Evolutionary conservation across 2,113 vertebrate genomes (phyloP).

Genomic region (Eublepharis macularius): DNA sequence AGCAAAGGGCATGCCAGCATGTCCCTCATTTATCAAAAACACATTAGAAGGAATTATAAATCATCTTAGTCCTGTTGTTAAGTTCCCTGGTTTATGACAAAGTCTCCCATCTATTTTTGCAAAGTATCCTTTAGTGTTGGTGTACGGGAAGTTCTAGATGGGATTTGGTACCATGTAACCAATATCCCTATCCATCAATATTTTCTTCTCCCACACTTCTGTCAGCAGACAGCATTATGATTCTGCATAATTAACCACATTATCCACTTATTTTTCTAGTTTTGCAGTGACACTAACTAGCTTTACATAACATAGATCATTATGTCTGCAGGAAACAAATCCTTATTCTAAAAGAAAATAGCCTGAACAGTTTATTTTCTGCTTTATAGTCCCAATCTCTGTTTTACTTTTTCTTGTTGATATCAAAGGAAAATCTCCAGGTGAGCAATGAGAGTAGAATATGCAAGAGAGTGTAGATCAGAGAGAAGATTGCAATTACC

Average conservation of each 20-base stretch:
- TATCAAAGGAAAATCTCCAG: slow-evolving; percentile 18
- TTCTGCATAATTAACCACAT: background rate
- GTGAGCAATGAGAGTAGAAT: slow-evolving; percentile 18
- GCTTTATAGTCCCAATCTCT: background rate
- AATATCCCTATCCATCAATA: background rate
- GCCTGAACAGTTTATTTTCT: background rate
- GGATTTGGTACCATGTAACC: background rate
- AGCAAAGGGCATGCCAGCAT: no score
- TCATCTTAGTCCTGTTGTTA: background rate
- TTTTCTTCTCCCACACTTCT: no score
- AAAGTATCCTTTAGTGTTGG: no score
- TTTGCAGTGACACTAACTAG: background rate
- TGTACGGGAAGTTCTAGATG: background rate
- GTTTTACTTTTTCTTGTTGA: slow-evolving; percentile 6
- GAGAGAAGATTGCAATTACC: slow-evolving; percentile 39
- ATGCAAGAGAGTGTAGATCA: slow-evolving; percentile 31
- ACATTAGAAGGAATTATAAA: no score
- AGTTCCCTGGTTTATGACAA: background rate
- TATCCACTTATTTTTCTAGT: background rate
- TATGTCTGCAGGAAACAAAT: background rate
- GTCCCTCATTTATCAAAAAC: no score
- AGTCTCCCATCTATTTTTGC: no score
- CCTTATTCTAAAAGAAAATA: background rate
- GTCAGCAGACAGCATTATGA: background rate
- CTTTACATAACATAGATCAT: background rate